These are phyloP conservation scores for Ginglymostoma cirratum DNA, from an alignment of 2,113 vertebrate genomes.

Conservation along the genomic window DNA sequence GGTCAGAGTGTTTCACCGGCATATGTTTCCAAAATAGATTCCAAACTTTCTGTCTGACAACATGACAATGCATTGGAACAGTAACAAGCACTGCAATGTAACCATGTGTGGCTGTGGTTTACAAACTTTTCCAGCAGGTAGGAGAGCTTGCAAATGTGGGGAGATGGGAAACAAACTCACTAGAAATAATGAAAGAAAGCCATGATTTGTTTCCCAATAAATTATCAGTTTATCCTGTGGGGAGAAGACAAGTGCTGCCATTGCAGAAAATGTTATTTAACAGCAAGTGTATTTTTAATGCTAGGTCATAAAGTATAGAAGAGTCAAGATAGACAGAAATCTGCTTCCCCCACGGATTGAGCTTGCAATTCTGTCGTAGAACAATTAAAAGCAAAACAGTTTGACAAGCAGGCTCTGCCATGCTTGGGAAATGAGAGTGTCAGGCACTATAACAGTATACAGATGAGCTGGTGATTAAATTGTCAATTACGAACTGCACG, in stretches of 20 bases:
- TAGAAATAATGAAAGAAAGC: background rate
- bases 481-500: background rate
- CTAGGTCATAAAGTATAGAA: background rate
- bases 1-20: background rate
- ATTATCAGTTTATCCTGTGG: too few relatives aligned
- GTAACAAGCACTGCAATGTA: background rate
- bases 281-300: background rate
- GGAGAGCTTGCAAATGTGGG: background rate
- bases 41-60: background rate
- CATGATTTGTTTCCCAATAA: background rate
- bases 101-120: background rate
- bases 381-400: background rate
- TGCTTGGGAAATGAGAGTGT: background rate
- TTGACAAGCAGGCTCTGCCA: background rate
- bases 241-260: too few relatives aligned
- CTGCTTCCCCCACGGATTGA: background rate
- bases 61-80: background rate
- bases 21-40: background rate
- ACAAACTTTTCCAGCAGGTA: background rate
- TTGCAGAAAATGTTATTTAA: background rate
- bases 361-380: background rate
- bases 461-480: background rate
- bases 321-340: background rate
- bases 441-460: background rate
- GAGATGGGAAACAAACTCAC: background rate